Percentiles rank a stretch among this genome's conserved stretches.
Conservation (phyloP, 2,797 vertebrate genomes). For the Poeciliopsis gracilis region DNA sequence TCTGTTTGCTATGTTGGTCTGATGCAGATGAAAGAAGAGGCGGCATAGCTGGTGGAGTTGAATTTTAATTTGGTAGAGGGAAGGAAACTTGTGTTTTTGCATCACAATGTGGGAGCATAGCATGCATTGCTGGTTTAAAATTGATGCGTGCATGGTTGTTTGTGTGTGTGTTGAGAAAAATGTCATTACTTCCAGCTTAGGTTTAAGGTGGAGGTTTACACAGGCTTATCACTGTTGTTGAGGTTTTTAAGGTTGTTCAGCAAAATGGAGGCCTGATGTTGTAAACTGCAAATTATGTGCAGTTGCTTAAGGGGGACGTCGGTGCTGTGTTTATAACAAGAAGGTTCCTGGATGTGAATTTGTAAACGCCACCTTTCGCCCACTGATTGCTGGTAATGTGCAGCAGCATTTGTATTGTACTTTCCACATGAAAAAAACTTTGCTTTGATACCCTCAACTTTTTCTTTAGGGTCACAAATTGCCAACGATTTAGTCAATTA, state of each 20-base stretch:
- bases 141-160: slow-evolving; percentile 13
- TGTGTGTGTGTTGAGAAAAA: slow-evolving; percentile 4
- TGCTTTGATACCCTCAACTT: background rate
- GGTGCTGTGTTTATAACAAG: background rate
- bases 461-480: background rate
- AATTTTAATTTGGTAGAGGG: slow-evolving; percentile 50
- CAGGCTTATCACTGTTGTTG: background rate
- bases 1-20: slow-evolving; percentile 49
- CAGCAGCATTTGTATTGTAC: background rate
- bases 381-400: background rate
- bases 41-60: slow-evolving; percentile 61
- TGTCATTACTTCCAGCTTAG: slow-evolving; percentile 5
- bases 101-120: slow-evolving; percentile 50
- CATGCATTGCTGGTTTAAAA: slow-evolving; percentile 41
- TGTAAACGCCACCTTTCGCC: background rate
- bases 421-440: slow-evolving; percentile 4
- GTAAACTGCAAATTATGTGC: background rate
- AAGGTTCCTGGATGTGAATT: background rate
- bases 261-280: background rate
- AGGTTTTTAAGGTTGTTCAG: background rate
- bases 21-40: slow-evolving; percentile 61
- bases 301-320: background rate
- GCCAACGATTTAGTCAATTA: background rate
- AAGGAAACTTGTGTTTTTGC: slow-evolving; percentile 45
- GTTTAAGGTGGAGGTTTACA: background rate